Conservation (phyloP, 2,888 invertebrate genomes). For the Theretra japonica region DNA sequence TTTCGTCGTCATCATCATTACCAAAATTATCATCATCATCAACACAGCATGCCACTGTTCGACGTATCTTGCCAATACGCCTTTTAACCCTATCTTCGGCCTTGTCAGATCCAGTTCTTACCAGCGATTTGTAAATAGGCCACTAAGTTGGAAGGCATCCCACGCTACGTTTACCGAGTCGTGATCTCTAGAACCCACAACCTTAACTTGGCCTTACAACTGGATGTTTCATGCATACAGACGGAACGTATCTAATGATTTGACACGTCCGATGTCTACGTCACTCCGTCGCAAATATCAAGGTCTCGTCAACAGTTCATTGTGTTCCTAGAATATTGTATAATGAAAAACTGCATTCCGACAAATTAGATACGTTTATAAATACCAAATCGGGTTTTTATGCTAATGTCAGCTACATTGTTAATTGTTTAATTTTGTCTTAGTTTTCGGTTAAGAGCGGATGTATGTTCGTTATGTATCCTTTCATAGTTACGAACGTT, state of each 20-base stretch:
- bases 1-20: no score
- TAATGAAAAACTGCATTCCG: conserved; percentile 17
- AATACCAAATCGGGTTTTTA: conserved; percentile 17
- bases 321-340: conserved; percentile 34
- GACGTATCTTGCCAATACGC: no score
- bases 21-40: no score
- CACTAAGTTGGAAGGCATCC: no score
- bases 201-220: not conserved
- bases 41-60: no score
- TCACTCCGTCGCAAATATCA: conserved; percentile 49
- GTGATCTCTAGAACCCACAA: not conserved
- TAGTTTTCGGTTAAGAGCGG: not conserved
- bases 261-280: conserved; percentile 48
- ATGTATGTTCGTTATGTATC: not conserved
- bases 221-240: not conserved
- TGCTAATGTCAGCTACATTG: not conserved
- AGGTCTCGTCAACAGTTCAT: conserved; percentile 43
- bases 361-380: conserved; percentile 19
- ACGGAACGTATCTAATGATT: conserved; percentile 42
- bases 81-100: no score
- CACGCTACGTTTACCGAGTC: no score
- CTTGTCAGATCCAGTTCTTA: no score
- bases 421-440: not conserved
- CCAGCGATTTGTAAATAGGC: no score
- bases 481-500: no score